Evolutionary conservation across 2,797 vertebrate species (phyloP).

Genomic region (Gallirallus australis): DNA sequence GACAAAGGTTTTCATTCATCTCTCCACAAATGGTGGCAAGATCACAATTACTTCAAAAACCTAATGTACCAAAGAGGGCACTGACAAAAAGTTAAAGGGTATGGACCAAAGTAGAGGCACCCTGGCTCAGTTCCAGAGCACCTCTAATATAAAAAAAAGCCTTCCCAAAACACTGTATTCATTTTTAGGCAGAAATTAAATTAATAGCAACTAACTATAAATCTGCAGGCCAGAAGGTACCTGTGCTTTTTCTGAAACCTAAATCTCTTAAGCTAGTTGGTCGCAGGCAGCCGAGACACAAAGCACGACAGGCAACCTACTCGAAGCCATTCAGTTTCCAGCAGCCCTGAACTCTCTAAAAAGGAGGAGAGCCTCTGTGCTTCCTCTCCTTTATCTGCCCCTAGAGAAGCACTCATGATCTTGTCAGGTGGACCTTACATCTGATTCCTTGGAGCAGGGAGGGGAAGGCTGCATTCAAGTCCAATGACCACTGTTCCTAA

Average conservation of each 20-base stretch:
- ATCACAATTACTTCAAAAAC: background rate
- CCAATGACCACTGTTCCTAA: background rate
- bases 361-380: background rate
- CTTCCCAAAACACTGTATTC: background rate
- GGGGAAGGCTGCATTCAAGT: background rate
- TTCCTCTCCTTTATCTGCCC: background rate
- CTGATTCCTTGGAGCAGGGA: background rate
- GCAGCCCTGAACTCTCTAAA: background rate
- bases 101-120: background rate
- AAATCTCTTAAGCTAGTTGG: background rate
- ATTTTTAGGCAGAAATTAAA: background rate
- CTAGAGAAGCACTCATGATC: background rate
- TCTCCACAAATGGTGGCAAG: background rate
- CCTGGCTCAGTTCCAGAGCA: background rate
- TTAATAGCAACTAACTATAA: background rate
- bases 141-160: background rate
- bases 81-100: background rate
- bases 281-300: background rate
- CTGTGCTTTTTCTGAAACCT: background rate
- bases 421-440: background rate
- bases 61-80: background rate
- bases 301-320: background rate
- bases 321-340: background rate
- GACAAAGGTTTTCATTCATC: background rate
- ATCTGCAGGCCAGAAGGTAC: background rate